Conservation (phyloP, 2,888 invertebrate species). For the Silvanus unidentatus region DNA sequence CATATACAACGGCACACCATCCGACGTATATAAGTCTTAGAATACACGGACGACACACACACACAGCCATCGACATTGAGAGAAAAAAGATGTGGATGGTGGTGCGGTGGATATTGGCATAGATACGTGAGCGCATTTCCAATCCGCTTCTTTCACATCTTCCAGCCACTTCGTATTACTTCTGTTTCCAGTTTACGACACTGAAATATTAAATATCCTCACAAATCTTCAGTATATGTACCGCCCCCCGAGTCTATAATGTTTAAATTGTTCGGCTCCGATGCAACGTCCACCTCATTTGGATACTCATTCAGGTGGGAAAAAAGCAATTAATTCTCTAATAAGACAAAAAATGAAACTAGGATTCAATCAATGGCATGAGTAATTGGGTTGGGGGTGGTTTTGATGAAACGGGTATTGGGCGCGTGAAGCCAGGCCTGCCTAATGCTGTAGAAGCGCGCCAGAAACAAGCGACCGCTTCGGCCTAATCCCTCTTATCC, state of each 20-base stretch:
- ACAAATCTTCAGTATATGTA: background rate
- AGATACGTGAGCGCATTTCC: conserved; percentile 42
- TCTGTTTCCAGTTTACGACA: conserved; percentile 43
- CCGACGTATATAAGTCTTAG: conserved; percentile 33
- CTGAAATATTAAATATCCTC: conserved; percentile 42
- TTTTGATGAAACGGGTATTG: conserved; percentile 31
- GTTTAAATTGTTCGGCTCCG: too few species aligned
- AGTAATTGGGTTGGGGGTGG: conserved; percentile 33
- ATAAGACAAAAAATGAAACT: background rate
- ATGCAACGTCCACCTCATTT: too few species aligned
- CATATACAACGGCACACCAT: conserved; percentile 20
- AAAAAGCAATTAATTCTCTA: conserved; percentile 9
- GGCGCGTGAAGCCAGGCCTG: conserved; percentile 42
- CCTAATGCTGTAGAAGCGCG: conserved; percentile 39
- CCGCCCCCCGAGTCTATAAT: too few species aligned
- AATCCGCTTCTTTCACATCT: conserved; percentile 38
- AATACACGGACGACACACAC: conserved; percentile 28
- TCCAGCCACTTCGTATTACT: conserved; percentile 38
- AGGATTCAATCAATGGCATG: conserved; percentile 38
- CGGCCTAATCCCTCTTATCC: conserved; percentile 59
- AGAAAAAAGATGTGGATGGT: conserved; percentile 15
- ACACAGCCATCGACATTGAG: too few species aligned
- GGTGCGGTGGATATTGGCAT: conserved; percentile 34
- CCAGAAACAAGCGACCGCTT: conserved; percentile 43
- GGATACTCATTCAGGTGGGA: too few species aligned